These are phyloP conservation scores for Acanthaster planci DNA, from an alignment of 35 echinoderm and acorn worm genomes.

Conservation along the genomic window DNA sequence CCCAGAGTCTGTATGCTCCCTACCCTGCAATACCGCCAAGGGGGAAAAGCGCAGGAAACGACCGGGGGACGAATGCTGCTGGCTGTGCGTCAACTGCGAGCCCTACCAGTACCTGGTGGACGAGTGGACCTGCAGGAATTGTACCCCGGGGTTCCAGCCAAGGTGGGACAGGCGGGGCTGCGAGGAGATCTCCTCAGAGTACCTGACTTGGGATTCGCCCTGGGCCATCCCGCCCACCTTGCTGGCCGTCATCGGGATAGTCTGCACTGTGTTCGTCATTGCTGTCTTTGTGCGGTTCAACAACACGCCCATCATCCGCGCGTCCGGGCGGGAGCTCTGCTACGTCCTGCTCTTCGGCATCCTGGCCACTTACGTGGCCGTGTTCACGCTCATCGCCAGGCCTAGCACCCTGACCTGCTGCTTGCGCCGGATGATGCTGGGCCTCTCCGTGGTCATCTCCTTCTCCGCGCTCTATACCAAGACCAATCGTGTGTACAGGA, in stretches of 20 bases:
- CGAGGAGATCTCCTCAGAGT: slow-evolving; percentile 69
- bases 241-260: slow-evolving; percentile 68
- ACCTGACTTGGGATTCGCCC: slow-evolving; percentile 64
- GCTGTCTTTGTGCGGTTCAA: slow-evolving; percentile 81
- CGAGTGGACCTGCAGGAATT: slow-evolving; percentile 76
- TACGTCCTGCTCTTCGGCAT: slow-evolving; percentile 87
- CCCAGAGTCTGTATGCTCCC: slow-evolving; percentile 66
- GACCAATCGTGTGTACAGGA: slow-evolving; percentile 94
- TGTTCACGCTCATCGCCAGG: slow-evolving; percentile 72
- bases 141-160: slow-evolving; percentile 48
- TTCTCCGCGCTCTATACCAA: slow-evolving; percentile 97
- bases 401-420: slow-evolving; percentile 78
- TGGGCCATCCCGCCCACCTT: slow-evolving; percentile 67
- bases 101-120: slow-evolving; percentile 47
- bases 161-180: slow-evolving; percentile 47
- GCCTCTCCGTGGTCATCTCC: slow-evolving; percentile 82
- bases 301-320: slow-evolving; percentile 91
- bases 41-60: slow-evolving; percentile 58
- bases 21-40: slow-evolving; percentile 38
- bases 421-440: slow-evolving; percentile 76
- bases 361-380: slow-evolving; percentile 66
- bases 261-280: slow-evolving; percentile 67
- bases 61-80: slow-evolving; percentile 79
- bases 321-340: slow-evolving; percentile 88
- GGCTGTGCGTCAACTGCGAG: slow-evolving; percentile 83